These are phyloP conservation scores for Chaetophractus vellerosus DNA, from an alignment of 2,797 vertebrate genomes.

Conservation along the genomic window DNA sequence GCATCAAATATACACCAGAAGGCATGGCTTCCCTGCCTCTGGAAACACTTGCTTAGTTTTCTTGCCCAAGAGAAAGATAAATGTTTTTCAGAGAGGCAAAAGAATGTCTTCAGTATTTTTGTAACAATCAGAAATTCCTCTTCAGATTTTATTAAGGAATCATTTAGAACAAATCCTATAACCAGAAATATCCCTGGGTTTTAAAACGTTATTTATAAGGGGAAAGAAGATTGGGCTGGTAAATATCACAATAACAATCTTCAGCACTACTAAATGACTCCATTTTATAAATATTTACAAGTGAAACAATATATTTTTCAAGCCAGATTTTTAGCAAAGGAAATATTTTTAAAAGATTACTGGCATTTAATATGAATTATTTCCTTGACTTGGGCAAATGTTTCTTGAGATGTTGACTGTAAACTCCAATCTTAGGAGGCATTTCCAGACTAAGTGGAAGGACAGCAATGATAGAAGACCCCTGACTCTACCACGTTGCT, in stretches of 20 bases:
- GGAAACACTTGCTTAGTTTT: slow-evolving; percentile 23
- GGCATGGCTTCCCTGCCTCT: background rate
- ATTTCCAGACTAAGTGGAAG: background rate
- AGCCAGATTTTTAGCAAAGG: slow-evolving; percentile 35
- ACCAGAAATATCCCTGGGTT: background rate
- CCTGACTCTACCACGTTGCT: background rate
- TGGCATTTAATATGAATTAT: background rate
- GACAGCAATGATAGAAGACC: background rate
- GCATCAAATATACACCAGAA: slow-evolving; percentile 9
- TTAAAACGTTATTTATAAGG: slow-evolving; percentile 20
- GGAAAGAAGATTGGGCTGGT: background rate
- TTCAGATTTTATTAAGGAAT: slow-evolving; percentile 19
- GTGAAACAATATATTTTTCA: slow-evolving; percentile 35
- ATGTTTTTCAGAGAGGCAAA: slow-evolving; percentile 24
- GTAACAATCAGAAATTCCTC: slow-evolving; percentile 57
- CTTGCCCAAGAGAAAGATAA: slow-evolving; percentile 5
- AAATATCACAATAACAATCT: background rate
- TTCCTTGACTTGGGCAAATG: background rate
- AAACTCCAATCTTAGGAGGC: background rate
- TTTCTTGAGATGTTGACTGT: background rate
- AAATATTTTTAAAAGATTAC: slow-evolving; percentile 48
- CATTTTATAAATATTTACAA: background rate
- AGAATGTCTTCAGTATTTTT: slow-evolving; percentile 50
- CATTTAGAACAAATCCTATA: slow-evolving; percentile 12
- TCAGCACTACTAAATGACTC: slow-evolving; percentile 13